These are phyloP conservation scores for Myopa tessellatipennis DNA, from an alignment of 2,888 invertebrate species.

Conservation along the genomic window DNA sequence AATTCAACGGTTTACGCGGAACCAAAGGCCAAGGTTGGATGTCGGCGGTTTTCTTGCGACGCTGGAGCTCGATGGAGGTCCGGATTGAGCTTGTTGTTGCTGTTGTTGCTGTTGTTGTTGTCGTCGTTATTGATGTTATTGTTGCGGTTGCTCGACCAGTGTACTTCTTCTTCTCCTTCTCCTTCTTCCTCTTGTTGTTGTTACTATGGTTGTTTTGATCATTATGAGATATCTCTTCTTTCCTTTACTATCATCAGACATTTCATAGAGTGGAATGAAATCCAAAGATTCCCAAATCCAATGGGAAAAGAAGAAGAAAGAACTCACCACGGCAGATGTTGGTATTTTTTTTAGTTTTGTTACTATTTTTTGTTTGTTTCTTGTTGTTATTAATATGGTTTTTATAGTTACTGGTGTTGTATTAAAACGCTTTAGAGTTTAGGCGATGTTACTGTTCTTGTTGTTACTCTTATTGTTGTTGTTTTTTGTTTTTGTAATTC, in stretches of 20 bases:
- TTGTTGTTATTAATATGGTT: too few species aligned
- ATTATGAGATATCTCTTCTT: not conserved
- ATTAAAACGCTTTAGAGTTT: too few species aligned
- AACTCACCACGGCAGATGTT: too few species aligned
- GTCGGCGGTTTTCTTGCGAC: not conserved
- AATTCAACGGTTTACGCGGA: conserved; percentile 37
- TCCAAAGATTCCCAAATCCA: not conserved
- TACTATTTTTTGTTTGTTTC: too few species aligned
- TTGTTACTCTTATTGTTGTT: not conserved
- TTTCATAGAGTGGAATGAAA: not conserved
- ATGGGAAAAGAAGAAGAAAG: not conserved
- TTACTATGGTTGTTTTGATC: conserved; percentile 11
- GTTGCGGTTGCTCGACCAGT: not conserved
- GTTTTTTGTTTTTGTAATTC: not conserved
- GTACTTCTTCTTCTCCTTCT: not conserved
- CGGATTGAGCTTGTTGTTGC: not conserved
- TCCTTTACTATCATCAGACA: not conserved
- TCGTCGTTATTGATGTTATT: not conserved
- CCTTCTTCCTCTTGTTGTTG: conserved; percentile 1
- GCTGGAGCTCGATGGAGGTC: not conserved
- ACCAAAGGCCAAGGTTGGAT: conserved; percentile 27
- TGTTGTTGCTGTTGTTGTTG: not conserved
- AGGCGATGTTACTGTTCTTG: too few species aligned
- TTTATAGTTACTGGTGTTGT: too few species aligned
- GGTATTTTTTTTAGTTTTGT: too few species aligned